Percentiles rank a stretch among this genome's conserved stretches.
These are phyloP conservation scores for Idaea straminata DNA, from an alignment of 2,888 invertebrate genomes.

Conservation along the genomic window DNA sequence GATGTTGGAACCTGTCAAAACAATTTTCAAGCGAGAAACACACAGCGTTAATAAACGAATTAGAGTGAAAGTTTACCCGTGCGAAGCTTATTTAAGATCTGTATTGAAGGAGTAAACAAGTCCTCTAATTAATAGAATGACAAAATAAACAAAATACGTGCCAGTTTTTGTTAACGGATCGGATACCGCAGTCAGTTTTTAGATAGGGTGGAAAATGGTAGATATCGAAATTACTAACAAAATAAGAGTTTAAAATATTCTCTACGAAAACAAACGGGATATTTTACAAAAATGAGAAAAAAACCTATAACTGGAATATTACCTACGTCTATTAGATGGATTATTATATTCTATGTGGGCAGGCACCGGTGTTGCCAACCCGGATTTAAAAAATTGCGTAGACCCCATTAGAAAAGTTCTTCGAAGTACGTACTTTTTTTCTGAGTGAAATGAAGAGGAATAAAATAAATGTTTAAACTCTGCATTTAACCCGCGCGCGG, in stretches of 20 bases:
- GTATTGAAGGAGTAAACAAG: constrained; percentile 63
- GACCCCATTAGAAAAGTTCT: no score
- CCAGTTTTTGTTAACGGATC: constrained; percentile 42
- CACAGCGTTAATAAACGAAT: constrained; percentile 48
- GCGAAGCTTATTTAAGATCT: constrained; percentile 55
- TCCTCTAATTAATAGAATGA: constrained; percentile 61
- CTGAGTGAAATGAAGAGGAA: no score
- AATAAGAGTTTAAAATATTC: neutral
- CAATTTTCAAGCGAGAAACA: constrained; percentile 40
- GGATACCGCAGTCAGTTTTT: constrained; percentile 39
- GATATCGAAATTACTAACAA: neutral
- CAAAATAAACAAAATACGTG: constrained; percentile 57
- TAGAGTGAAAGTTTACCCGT: constrained; percentile 60
- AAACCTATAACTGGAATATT: no score
- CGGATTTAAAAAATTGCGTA: no score
- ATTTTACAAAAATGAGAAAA: constrained; percentile 12
- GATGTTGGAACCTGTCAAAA: constrained; percentile 32
- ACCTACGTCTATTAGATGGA: no score
- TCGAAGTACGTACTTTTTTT: no score
- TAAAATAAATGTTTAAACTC: no score
- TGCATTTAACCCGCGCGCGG: no score
- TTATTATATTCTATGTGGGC: no score
- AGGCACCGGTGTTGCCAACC: no score
- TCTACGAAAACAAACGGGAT: constrained; percentile 1
- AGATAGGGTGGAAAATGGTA: constrained; percentile 5